Conservation (phyloP, 2,113 vertebrate genomes). For the Esox niger region DNA sequence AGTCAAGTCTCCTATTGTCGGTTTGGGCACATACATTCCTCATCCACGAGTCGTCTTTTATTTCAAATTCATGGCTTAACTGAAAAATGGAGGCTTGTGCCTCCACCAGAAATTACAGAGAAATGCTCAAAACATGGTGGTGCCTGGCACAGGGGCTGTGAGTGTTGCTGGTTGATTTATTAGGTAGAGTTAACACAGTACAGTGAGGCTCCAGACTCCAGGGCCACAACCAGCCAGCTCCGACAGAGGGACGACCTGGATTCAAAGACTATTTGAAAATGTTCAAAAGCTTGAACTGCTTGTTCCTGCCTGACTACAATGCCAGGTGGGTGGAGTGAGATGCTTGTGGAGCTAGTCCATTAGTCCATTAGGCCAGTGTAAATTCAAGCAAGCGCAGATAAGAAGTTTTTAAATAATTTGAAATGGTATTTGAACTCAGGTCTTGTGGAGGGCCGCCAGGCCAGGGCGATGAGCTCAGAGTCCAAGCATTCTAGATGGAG, state of each 20-base stretch:
- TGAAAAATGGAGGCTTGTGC: constrained; percentile 68
- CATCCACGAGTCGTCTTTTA: too few species aligned
- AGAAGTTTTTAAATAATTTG: too few species aligned
- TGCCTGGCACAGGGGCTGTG: constrained; percentile 38
- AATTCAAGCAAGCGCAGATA: too few species aligned
- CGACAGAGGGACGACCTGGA: constrained; percentile 13
- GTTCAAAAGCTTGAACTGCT: too few species aligned
- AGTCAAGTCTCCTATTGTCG: constrained; percentile 71
- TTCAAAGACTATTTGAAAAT: too few species aligned
- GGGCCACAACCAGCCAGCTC: constrained; percentile 31
- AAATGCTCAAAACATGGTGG: constrained; percentile 67
- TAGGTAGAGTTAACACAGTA: constrained; percentile 39
- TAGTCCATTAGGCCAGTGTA: too few species aligned
- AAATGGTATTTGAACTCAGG: too few species aligned
- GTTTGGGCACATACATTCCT: constrained; percentile 58
- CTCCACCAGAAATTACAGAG: constrained; percentile 72
- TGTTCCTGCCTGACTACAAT: too few species aligned
- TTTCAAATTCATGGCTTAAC: constrained; percentile 56
- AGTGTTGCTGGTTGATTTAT: constrained; percentile 69
- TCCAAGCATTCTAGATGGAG: constrained; percentile 30
- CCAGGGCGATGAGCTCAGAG: constrained; percentile 43
- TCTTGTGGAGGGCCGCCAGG: constrained; percentile 15
- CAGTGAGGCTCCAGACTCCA: constrained; percentile 20
- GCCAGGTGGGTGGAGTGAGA: too few species aligned
- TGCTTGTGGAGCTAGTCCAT: too few species aligned